Percentiles rank a stretch among this genome's conserved stretches.
phyloP scores from a whole-genome alignment of 1,140 invertebrate genomes.

The Papilio xuthus region DNA sequence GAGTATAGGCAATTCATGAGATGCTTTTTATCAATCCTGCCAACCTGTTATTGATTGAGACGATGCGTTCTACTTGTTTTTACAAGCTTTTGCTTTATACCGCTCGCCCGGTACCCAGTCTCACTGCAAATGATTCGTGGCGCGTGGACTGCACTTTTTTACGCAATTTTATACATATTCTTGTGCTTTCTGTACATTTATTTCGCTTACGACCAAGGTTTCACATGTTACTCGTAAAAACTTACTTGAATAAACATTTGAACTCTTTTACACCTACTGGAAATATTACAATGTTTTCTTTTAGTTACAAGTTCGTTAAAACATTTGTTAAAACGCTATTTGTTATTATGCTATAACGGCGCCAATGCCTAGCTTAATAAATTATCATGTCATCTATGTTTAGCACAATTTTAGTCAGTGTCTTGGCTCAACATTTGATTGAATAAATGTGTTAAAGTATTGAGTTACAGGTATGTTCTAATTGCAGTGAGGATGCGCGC shows the following conservation, averaged over 20 bases:
- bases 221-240: background rate
- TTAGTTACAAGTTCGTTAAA: no score
- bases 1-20: constrained; percentile 22
- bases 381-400: no score
- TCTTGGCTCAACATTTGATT: no score
- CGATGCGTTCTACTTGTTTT: constrained; percentile 16
- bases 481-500: constrained; percentile 72
- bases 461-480: constrained; percentile 11
- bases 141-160: constrained; percentile 5
- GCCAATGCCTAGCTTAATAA: no score
- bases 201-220: background rate
- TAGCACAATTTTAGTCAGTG: no score
- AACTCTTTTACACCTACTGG: no score
- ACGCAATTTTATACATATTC: background rate
- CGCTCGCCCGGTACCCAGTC: background rate
- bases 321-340: no score
- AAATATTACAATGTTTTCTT: no score
- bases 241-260: background rate
- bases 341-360: no score
- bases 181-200: background rate
- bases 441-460: background rate
- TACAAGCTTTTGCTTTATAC: background rate
- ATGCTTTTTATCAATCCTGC: constrained; percentile 9
- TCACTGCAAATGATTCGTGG: background rate
- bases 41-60: constrained; percentile 20